phyloP scores from a whole-genome alignment of 1,140 invertebrate species.

The Pogonognathellus flavescens region DNA sequence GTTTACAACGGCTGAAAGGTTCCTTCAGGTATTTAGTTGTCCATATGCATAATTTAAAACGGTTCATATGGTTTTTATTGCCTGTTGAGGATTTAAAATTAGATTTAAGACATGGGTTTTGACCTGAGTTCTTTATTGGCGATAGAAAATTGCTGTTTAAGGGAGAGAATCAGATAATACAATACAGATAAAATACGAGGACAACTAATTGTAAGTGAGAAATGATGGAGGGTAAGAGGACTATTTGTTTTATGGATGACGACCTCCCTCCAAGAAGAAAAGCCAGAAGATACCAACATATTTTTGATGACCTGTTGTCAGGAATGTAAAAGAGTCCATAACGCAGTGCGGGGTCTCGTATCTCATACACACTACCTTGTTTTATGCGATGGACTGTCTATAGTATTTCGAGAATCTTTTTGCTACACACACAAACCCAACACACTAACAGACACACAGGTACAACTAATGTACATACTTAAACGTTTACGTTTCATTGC shows the following conservation, averaged over 20 bases:
- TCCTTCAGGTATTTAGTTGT: too few relatives aligned
- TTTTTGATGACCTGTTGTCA: conserved; percentile 62
- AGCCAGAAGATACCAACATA: conserved; percentile 49
- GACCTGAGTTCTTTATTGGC: conserved; percentile 30
- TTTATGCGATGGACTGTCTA: conserved; percentile 6
- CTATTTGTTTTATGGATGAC: conserved; percentile 61
- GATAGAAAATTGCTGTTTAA: conserved; percentile 19
- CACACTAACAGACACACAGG: neutral
- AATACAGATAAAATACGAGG: conserved; percentile 23
- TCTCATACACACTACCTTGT: conserved; percentile 10
- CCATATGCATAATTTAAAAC: too few relatives aligned
- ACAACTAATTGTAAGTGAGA: conserved; percentile 12
- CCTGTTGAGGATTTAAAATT: too few relatives aligned
- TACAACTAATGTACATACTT: neutral
- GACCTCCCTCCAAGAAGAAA: conserved; percentile 55
- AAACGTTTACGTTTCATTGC: neutral
- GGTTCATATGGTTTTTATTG: too few relatives aligned
- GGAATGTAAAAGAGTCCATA: conserved; percentile 64
- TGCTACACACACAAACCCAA: neutral
- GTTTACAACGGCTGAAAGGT: too few relatives aligned
- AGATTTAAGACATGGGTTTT: too few relatives aligned
- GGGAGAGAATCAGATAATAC: conserved; percentile 12
- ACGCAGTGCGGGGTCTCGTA: conserved; percentile 56
- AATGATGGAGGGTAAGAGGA: conserved; percentile 22
- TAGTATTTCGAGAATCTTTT: neutral